Base-by-base conservation (phyloP, 2,888 invertebrate genomes). In the Labia minor region DNA sequence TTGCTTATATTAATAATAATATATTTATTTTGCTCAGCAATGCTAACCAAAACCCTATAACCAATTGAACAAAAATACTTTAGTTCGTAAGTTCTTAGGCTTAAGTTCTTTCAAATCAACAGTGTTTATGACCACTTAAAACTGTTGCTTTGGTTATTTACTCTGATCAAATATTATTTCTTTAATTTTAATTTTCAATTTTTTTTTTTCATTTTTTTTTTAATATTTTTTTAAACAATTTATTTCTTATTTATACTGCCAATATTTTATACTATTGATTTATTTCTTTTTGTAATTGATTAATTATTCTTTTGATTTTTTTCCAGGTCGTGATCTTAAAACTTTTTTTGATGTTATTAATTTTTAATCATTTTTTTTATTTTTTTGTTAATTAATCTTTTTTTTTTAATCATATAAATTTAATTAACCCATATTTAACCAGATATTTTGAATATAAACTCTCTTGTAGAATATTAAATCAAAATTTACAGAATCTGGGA, bases 311-410 rank as follows among this genome's bases (percentile, higher is more conserved):
- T 49, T 49, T 49, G 49, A 49, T 49, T 49, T 49, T 26, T 49
- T 49, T 68, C 64, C 73, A 69, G 69, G 68, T 70, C 71, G 63
- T 37, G 69, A 65, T 69, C 70, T 70, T 64, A 69, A n/a, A 69
- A 69, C 21, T 68, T 65, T 65, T 65, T 67, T 70, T 33, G 21
- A 33, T 20, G 63, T 67, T 71, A 66, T 71, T 71, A 68, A 70
- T 70, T 72, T 70, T 67, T 64, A 26, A 65, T 70, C 72, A 72
- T 69, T 68, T 69, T 68, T 68, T 67, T 69, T 71, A 72, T 72
- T 26, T 68, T 68, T 67, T 69, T 71, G 72, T 72, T 26, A 3
- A 3, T 26, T 26, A 26, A 26, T 26, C 72, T 69, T 71, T 74
- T 20, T 66, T 66, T 66, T 14, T 14, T 10, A 20, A 64, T 65